phyloP scores from a whole-genome alignment of 2,113 vertebrate species.

The Diadophis punctatus region DNA sequence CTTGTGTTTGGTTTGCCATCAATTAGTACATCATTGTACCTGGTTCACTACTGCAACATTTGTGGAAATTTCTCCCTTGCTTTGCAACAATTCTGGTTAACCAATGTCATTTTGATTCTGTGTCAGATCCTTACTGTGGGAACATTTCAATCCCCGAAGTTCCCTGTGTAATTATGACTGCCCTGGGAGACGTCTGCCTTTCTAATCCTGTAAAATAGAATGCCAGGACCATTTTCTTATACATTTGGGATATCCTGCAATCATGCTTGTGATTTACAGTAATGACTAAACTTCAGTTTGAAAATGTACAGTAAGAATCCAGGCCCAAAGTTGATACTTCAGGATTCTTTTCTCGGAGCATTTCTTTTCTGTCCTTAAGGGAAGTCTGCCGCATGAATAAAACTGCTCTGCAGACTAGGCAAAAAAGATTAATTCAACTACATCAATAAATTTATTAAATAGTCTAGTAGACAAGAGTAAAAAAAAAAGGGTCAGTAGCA shows the following conservation, averaged over 20 bases:
- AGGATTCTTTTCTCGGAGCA: not conserved
- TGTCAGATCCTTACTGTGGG: not conserved
- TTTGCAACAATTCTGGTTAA: not conserved
- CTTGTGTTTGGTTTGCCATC: not conserved
- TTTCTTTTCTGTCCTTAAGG: not conserved
- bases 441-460: not conserved
- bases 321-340: not conserved
- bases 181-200: not conserved
- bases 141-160: not conserved
- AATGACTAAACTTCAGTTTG: not conserved
- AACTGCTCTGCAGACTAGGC: not conserved
- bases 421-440: not conserved
- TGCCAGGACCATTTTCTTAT: not conserved
- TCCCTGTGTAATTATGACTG: not conserved
- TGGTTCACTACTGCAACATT: not conserved
- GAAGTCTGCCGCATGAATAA: not conserved
- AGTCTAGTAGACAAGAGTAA: not conserved
- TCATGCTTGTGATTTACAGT: not conserved
- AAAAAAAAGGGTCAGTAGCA: not conserved
- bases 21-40: not conserved
- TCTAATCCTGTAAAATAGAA: not conserved
- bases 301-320: not conserved
- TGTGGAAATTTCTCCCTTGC: not conserved
- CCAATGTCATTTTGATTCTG: not conserved
- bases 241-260: not conserved